Evolutionary conservation across 2,113 vertebrate genomes (phyloP), one percentile per base, ranked within the genome.

Genomic region (Lepus europaeus): DNA sequence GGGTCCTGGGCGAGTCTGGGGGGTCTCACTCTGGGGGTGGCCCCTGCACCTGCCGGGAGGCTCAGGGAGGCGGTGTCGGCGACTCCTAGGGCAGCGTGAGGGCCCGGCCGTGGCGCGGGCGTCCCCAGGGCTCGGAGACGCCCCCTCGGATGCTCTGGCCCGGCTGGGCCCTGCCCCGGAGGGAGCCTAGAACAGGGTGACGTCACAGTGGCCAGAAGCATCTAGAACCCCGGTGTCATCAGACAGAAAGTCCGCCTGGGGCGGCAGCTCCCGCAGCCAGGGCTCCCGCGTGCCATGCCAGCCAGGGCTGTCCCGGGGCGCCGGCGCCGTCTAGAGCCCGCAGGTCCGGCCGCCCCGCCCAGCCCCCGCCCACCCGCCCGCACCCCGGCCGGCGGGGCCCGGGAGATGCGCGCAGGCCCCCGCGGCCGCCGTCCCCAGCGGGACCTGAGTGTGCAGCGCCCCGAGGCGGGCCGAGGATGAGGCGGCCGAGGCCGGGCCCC

Each of bases 121-220:
- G 45, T 7, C 6, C 45, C 45, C 45, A 45, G 45, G 45, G 6
- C 6, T 45, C 7, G 45, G 45, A 45, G 56, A 19, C 19, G 17
- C 56, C 17, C 56, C 56, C 56, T 19, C 56, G 19, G 56, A 16
- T 59, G 56, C 19, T 14, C 16, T 45, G 45, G 45, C 45, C 45
- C 6, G 6, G 1, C 56, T 16, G 56, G 56, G 56, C 56, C 56
- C 56, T 16, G 56, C 56, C 56, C 56, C 56, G 10, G 56, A 19
- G 19, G 56, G 5, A 59, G 19, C 19, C 56, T 16, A 59, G 56
- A 9, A 12, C 29, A 3, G 36, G 25, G 25, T n/a, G 95, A 96
- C 90, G 87, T 96, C 96, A 97, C 94, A 97, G 92, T 94, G 93
- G 64, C 68, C 0, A 1, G 56, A 6, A 3, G 78, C 89, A 19